Evolutionary conservation across 2,113 vertebrate species (phyloP), one percentile per base, ranked within the genome.

Genomic region (Prolemur simus): DNA sequence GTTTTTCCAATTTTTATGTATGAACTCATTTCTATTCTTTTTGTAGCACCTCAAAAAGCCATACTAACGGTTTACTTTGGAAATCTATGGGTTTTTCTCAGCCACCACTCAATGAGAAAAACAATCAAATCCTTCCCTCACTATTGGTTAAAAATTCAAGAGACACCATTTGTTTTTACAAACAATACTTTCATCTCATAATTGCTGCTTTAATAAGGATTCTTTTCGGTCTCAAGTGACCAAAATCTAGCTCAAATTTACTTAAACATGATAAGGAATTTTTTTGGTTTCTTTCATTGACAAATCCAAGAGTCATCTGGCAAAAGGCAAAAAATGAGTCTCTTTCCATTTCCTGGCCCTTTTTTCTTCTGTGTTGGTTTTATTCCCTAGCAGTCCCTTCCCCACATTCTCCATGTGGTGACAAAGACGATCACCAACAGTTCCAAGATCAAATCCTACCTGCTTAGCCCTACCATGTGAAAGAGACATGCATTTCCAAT

Each of bases 101-200:
- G 63, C 18, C 81, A 92, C 64, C 54, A 14, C 56, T 66, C 77
- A 96, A 49, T 45, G 42, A 86, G 84, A 85, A 93, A 63, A 34
- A 84, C 34, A 68, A 78, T 82, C 42, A 92, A 74, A 92, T 95
- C 85, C 49, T 95, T 95, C 54, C 66, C 84, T 83, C 47, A 66
- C 29, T 71, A 56, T 25, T 78, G 80, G 47, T n/a, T 89, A 15
- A 87, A 77, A 88, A 93, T 80, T 69, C 7, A 91, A 91, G 71
- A 84, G 39, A 32, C 76, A 80, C 84, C 29, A 74, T 87, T 95
- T 68, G 20, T 87, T 96, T 96, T 90, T 58, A 78, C 21, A 96
- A 92, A 88, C 32, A 80, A 73, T 66, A 86, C 47, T 94, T 90
- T 84, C 74, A 60, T 37, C 54, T 88, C 71, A 86, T 63, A 95